phyloP scores from a whole-genome alignment of 2,797 vertebrate genomes.

The Rhabdophis nuchalis region DNA sequence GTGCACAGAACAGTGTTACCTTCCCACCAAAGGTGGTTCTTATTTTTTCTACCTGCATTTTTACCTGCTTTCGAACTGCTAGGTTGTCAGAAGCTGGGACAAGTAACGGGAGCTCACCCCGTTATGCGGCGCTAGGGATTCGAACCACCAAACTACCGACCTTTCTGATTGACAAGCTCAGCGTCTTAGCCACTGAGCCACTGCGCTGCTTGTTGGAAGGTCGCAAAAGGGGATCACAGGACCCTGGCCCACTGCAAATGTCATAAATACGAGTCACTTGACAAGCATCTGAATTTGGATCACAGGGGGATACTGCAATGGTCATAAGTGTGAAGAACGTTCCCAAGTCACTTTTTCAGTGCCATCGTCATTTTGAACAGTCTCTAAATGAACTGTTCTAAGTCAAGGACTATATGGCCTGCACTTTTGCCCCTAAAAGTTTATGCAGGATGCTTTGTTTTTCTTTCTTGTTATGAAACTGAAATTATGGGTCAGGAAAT shows the following conservation, averaged over 20 bases:
- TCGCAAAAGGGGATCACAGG: background rate
- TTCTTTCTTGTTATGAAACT: conserved; percentile 72
- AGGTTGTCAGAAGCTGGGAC: too few species aligned
- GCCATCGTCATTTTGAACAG: background rate
- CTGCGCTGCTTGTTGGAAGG: background rate
- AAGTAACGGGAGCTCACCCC: too few species aligned
- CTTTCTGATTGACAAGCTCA: too few species aligned
- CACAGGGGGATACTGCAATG: background rate
- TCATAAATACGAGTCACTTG: background rate
- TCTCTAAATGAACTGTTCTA: background rate
- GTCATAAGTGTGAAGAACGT: background rate
- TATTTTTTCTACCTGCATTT: too few species aligned
- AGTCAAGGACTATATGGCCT: background rate
- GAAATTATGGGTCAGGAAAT: conserved; percentile 66
- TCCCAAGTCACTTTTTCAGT: background rate
- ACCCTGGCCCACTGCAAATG: background rate
- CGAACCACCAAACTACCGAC: too few species aligned
- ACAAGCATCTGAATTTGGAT: background rate
- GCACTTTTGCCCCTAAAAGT: conserved; percentile 64
- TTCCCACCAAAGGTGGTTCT: too few species aligned
- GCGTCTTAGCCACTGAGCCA: too few species aligned
- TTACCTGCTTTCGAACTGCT: too few species aligned
- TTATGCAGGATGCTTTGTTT: conserved; percentile 58
- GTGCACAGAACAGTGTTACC: too few species aligned
- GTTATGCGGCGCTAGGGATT: too few species aligned